These are phyloP conservation scores for Capreolus pygargus DNA, from an alignment of 2,113 vertebrate genomes.

Conservation along the genomic window DNA sequence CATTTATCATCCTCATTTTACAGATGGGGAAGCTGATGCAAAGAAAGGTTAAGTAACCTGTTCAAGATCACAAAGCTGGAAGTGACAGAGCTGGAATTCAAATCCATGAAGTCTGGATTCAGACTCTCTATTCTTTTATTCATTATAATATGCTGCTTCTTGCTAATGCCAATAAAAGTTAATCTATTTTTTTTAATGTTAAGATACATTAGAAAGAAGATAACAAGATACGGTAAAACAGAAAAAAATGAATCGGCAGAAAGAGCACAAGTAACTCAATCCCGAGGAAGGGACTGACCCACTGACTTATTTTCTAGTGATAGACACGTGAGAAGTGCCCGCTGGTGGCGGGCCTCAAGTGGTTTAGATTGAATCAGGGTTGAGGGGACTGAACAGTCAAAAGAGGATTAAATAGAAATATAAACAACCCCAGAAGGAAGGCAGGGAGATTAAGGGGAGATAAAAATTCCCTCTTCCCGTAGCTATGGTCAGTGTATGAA, in stretches of 20 bases:
- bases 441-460: neutral
- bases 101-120: neutral
- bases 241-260: neutral
- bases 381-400: neutral
- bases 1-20: neutral
- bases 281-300: neutral
- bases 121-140: neutral
- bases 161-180: neutral
- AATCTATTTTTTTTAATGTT: neutral
- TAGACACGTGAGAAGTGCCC: neutral
- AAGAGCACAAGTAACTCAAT: neutral
- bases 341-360: neutral
- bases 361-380: neutral
- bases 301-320: neutral
- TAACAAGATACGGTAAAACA: neutral
- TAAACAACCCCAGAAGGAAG: neutral
- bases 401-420: neutral
- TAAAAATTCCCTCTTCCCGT: neutral
- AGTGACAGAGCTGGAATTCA: neutral
- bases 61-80: neutral
- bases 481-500: neutral
- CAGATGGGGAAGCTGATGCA: neutral
- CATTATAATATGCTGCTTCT: neutral
- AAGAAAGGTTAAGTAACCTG: neutral
- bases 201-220: neutral